Evolutionary conservation across 2,888 invertebrate species (phyloP).

Genomic region (Hoplodrina blanda): DNA sequence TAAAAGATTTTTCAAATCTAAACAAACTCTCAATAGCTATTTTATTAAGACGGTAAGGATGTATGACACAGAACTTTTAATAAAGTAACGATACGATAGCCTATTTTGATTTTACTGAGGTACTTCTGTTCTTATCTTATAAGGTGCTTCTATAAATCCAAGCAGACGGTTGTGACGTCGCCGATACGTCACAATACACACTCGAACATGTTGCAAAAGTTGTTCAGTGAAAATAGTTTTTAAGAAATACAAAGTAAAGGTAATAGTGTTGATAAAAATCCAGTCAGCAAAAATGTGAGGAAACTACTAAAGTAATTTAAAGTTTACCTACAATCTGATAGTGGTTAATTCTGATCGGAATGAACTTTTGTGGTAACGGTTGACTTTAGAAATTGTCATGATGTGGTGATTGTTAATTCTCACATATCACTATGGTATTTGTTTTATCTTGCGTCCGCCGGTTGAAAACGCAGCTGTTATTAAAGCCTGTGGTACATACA

Average conservation of each 20-base stretch:
- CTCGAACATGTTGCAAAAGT: slow-evolving; percentile 35
- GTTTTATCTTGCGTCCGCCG: background rate
- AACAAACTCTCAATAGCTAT: too few species aligned
- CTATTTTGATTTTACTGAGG: background rate
- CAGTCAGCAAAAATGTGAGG: slow-evolving; percentile 14
- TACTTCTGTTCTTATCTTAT: slow-evolving; percentile 13
- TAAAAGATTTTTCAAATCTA: too few species aligned
- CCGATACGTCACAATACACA: slow-evolving; percentile 43
- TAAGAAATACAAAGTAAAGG: slow-evolving; percentile 26
- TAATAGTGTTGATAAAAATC: slow-evolving; percentile 4
- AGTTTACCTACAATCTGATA: slow-evolving; percentile 1
- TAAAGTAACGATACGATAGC: too few species aligned
- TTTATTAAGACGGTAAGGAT: too few species aligned
- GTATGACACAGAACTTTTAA: too few species aligned
- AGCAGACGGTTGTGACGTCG: slow-evolving; percentile 37
- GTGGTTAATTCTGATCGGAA: background rate
- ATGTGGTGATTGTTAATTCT: too few species aligned
- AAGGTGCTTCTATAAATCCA: slow-evolving; percentile 21
- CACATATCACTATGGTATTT: too few species aligned
- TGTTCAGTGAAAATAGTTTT: slow-evolving; percentile 42
- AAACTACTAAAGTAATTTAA: slow-evolving; percentile 13
- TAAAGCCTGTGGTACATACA: background rate
- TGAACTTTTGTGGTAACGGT: background rate
- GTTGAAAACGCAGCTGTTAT: background rate
- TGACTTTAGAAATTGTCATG: background rate